Percentiles rank a stretch among this genome's conserved stretches.
phyloP scores from a whole-genome alignment of 2,113 vertebrate genomes.

The Bujurquina vittata region DNA sequence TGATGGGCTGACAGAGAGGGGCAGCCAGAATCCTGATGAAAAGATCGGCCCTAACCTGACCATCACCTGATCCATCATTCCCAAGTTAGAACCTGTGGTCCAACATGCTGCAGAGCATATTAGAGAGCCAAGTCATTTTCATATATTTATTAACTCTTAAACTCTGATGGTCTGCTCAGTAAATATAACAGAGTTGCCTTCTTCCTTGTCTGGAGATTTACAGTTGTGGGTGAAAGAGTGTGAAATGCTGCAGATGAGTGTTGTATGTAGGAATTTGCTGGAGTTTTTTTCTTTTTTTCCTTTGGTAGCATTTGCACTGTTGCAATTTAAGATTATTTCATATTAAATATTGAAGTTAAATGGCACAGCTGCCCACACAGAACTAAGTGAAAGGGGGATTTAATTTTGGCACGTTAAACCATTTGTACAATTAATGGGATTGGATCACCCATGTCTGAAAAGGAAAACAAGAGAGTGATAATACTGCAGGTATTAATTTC shows the following conservation, averaged over 20 bases:
- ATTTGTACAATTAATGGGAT: too few species aligned
- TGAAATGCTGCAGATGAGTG: background rate
- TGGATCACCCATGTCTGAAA: too few species aligned
- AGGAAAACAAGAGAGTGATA: too few species aligned
- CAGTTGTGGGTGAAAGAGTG: background rate
- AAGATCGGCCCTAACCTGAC: background rate
- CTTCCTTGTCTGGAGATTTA: background rate
- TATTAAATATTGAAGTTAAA: too few species aligned
- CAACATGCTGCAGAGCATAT: background rate
- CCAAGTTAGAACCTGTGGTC: background rate
- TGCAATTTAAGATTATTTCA: background rate
- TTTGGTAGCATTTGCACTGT: background rate
- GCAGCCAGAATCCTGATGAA: background rate
- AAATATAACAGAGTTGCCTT: too few species aligned
- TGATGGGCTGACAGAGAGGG: background rate
- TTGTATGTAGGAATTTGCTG: too few species aligned
- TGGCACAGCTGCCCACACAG: too few species aligned
- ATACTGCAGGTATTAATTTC: too few species aligned
- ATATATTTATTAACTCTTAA: background rate
- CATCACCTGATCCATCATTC: background rate
- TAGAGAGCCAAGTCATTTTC: background rate
- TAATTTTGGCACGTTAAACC: too few species aligned
- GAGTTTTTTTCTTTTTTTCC: background rate
- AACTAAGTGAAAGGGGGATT: too few species aligned
- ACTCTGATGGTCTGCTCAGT: fast-evolving